Base-by-base conservation (phyloP, 2,888 invertebrate genomes). In the Girardia tigrina region DNA sequence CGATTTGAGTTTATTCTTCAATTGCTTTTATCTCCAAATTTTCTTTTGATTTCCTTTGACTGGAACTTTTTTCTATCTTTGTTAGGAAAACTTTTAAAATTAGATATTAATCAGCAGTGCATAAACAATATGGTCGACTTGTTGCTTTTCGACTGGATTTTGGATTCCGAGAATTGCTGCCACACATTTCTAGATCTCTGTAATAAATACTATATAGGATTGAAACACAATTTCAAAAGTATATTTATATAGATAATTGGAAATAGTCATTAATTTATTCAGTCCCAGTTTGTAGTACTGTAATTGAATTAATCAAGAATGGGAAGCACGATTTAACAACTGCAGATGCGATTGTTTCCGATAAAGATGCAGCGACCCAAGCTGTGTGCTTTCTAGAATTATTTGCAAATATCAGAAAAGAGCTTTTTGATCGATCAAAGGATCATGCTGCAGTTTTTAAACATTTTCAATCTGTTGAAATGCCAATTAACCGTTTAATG, bases 121-220 rank as follows among this genome's bases (percentile, higher is more conserved):
- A 36, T 16, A 16, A n/a, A 56, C n/a, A 56, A 56, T 56, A 6
- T 56, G n/a, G n/a, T 56, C 4, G 56, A 56, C n/a, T n/a, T 56
- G 23, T 56, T 56, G 56, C 23, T 56, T 6, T 20, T 56, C 20
- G 56, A 56, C 23, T 56, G 56, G 56, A 56, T 56, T n/a, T 16
- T 56, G n/a, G 23, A 56, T 56, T 56, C 56, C 23, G 56, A 56
- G n/a, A 56, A 56, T n/a, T 56, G 56, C n/a, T 56, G 56, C n/a
- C 56, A 56, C n/a, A 56, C 56, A 12, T 56, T 56, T n/a, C 23
- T 56, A 16, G 56, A 56, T n/a, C 6, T 56, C n/a, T 56, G 56
- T 16, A 56, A 56, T 23, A 56, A 56, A n/a, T 56, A 56, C 23
- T 20, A 56, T 56, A 56, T 56, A n/a, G n/a, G 23, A 16, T n/a